phyloP scores from a whole-genome alignment of 1,140 invertebrate genomes.

The Papilio dardanus region DNA sequence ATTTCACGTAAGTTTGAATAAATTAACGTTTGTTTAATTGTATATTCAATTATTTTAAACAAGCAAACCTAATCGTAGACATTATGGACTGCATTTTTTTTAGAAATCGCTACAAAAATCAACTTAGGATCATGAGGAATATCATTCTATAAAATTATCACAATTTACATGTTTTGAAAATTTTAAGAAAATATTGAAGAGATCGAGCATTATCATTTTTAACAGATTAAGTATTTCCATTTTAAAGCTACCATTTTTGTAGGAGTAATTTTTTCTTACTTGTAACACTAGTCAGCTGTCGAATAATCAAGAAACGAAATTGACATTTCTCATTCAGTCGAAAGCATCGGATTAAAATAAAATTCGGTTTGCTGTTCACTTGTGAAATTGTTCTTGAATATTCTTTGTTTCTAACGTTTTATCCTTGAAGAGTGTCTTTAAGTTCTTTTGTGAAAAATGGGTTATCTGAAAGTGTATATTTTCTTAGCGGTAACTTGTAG shows the following conservation, averaged over 20 bases:
- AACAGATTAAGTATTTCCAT: neutral
- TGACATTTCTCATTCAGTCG: slow-evolving; percentile 50
- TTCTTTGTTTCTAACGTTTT: slow-evolving; percentile 41
- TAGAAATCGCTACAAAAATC: too few relatives aligned
- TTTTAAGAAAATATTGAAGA: too few relatives aligned
- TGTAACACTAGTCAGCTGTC: slow-evolving; percentile 58
- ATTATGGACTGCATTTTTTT: too few relatives aligned
- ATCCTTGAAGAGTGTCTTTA: slow-evolving; percentile 24
- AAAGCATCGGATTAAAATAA: slow-evolving; percentile 44
- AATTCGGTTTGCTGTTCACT: slow-evolving; percentile 57
- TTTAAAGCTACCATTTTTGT: neutral
- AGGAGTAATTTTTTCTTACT: slow-evolving; percentile 13
- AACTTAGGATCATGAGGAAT: too few relatives aligned
- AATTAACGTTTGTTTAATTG: too few relatives aligned
- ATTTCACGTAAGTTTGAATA: too few relatives aligned
- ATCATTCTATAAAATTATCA: too few relatives aligned
- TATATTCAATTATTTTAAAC: too few relatives aligned
- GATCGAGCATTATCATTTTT: neutral
- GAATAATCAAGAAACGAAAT: slow-evolving; percentile 37
- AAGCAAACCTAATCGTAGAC: too few relatives aligned
- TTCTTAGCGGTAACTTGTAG: slow-evolving; percentile 61
- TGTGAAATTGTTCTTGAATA: slow-evolving; percentile 55
- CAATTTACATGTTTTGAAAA: too few relatives aligned
- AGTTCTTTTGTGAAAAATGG: slow-evolving; percentile 54
- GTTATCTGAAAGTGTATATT: slow-evolving; percentile 60